Base-by-base conservation (phyloP, 1,140 invertebrate species). In the Drosophila suzukii region DNA sequence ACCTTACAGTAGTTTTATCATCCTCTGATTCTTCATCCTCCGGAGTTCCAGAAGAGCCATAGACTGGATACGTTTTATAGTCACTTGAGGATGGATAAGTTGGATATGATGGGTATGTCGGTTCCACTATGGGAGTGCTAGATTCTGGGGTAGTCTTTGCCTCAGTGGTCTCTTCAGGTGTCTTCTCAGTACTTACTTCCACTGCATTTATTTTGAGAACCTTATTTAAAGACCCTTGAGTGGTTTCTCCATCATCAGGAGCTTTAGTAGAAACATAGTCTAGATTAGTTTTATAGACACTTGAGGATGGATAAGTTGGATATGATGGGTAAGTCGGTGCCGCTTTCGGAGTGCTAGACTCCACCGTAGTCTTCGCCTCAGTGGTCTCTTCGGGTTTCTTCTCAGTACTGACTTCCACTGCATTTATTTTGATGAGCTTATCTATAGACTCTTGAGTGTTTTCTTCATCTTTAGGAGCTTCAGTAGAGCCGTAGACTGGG, bases 321-420 rank as follows among this genome's bases (percentile, higher is more conserved):
- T 59, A 50, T 4, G 57, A 24, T 38, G 46, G 20, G 20, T 39
- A 55, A 12, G 53, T 50, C 0, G 38, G 5, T 41, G 53, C n/a
- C 12, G 24, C 38, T 44, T 11, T 24, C 11, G 6, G 15, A 2
- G 27, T 32, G 4, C 5, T 43, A n/a, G 34, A 8, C 32, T 57
- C 32, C 0, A 27, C 24, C 6, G 12, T 15, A 15, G 13, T 13
- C 6, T 15, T 1, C n/a, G 41, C n/a, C 15, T 17, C 7, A 0
- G 34, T 50, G 7, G 32, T 15, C 3, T 38, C 13, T 38, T 47
- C 17, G 0, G 10, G 15, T 32, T 32, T 6, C 30, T 32, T 8
- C 7, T 32, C 30, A 8, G 30, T 32, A 32, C 30, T 32, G 0
- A 8, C 30, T 7, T 32, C 30, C 5, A 32, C 30, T 32, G 30